Evolutionary conservation across 2,888 invertebrate species (phyloP), one percentile per base, ranked within the genome.

Genomic region (Ellobium chinense): DNA sequence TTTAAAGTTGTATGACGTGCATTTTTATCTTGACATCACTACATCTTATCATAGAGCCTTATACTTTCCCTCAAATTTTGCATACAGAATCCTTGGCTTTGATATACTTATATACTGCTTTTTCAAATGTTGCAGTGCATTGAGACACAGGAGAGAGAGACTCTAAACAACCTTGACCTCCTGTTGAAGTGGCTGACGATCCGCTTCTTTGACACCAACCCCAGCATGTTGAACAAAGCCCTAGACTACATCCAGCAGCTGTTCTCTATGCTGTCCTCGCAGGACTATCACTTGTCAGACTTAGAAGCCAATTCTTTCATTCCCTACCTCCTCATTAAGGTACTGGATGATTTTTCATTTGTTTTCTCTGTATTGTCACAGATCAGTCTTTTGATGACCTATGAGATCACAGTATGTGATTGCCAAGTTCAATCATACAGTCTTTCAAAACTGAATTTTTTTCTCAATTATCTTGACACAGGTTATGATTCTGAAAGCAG

Each of bases 171-270:
- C 94, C 94, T 98, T 83, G 99, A 99, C 94, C 94, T 99, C 83
- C 96, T 99, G 78, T 95, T 99, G 66, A 98, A 98, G 92, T 99
- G 99, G 99, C 93, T 98, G 87, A 98, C 99, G 0, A 94, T 99
- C 68, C 94, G 99, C 82, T 99, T 99, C 94, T 99, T 98, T 91
- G 99, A 99, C 94, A 99, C 99, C 34, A 99, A 99, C 94, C 99
- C 99, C 14, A 98, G 98, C 24, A 99, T 99, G 56, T 95, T 99
- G 82, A 95, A 99, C 88, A 98, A 97, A 94, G 97, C 97, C n/a
- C 94, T 99, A 87, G 99, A 99, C 92, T 99, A 98, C 93, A 94
- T 99, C 18, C 95, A 96, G 83, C 93, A 95, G 27, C 96, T 98
- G 80, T 98, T 99, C 93, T 95, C 95, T 84, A 94, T 96, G 91